These are phyloP conservation scores for Urocyon cinereoargenteus DNA, from an alignment of 2,797 vertebrate genomes.

Conservation along the genomic window DNA sequence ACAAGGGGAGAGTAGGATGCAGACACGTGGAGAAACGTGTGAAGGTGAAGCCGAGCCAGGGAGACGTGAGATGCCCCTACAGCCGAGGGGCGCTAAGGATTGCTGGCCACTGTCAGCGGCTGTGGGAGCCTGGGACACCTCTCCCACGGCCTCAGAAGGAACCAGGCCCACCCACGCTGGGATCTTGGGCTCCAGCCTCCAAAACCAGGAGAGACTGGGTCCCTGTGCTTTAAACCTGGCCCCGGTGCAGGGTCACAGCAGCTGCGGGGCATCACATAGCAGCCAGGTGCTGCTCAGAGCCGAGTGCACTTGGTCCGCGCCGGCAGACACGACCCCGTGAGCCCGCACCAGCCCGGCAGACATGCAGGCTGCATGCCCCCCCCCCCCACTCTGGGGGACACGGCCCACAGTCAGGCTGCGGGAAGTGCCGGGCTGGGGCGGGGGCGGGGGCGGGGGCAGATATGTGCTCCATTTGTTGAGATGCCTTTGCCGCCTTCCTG, in stretches of 20 bases:
- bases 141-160: background rate
- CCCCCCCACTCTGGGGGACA: background rate
- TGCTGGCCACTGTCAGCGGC: rapidly evolving
- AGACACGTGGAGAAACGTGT: no score
- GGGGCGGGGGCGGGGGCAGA: rapidly evolving
- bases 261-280: rapidly evolving
- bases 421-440: rapidly evolving
- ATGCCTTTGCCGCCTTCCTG: rapidly evolving
- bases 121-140: rapidly evolving
- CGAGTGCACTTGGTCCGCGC: rapidly evolving
- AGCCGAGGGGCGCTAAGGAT: no score
- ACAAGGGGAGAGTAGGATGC: rapidly evolving
- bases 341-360: rapidly evolving
- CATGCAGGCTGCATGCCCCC: rapidly evolving
- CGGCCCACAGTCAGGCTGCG: rapidly evolving
- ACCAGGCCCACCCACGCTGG: background rate
- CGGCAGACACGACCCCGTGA: rapidly evolving
- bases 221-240: rapidly evolving
- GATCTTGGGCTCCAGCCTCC: rapidly evolving
- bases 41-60: no score
- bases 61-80: rapidly evolving
- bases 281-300: rapidly evolving
- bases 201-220: rapidly evolving
- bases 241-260: rapidly evolving
- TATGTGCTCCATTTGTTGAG: background rate